phyloP scores from a whole-genome alignment of 2,113 vertebrate genomes.

The Pituophis catenifer region DNA sequence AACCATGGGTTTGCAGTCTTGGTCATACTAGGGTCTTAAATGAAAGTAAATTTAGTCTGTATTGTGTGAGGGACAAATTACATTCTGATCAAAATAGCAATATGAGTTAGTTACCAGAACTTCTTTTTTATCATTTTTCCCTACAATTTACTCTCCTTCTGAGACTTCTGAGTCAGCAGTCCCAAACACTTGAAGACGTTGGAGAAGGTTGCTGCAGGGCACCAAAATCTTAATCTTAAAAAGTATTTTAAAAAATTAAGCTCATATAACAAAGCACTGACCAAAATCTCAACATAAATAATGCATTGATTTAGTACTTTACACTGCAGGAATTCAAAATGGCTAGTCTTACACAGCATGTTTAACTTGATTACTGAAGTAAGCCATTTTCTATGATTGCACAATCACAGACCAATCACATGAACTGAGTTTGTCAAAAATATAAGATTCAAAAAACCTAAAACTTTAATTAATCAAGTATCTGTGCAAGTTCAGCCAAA shows the following conservation, averaged over 20 bases:
- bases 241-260: not conserved
- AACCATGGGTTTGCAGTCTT: not conserved
- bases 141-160: not conserved
- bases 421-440: not conserved
- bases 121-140: not conserved
- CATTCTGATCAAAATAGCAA: not conserved
- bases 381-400: not conserved
- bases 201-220: not conserved
- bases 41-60: not conserved
- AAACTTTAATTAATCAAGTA: not conserved
- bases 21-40: not conserved
- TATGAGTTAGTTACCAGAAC: not conserved
- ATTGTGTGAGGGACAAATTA: not conserved
- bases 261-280: not conserved
- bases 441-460: not conserved
- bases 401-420: not conserved
- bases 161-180: not conserved
- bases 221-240: not conserved
- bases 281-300: not conserved
- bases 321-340: not conserved
- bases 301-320: not conserved
- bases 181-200: not conserved
- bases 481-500: not conserved
- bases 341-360: not conserved
- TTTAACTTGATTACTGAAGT: not conserved